A percentile compares a stretch with the other conserved stretches of the same genome.
Evolutionary conservation across 2,888 invertebrate species (phyloP).

Genomic region (Tipula unca): DNA sequence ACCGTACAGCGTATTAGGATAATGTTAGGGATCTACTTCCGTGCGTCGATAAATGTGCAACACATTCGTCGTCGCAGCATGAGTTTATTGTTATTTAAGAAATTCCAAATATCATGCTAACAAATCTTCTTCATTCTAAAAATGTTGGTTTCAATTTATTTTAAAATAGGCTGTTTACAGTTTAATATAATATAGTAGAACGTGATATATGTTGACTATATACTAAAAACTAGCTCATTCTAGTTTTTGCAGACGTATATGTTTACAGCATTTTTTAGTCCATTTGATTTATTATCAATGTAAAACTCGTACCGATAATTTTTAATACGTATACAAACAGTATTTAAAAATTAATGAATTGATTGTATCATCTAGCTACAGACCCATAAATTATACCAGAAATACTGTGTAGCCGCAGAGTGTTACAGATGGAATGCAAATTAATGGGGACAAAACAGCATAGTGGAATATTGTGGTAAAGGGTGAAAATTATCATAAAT

Average conservation of each 20-base stretch:
- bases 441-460: neutral
- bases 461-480: neutral
- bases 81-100: too few species aligned
- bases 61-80: too few species aligned
- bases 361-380: neutral
- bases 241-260: neutral
- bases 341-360: neutral
- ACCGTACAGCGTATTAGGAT: too few species aligned
- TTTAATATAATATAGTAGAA: too few species aligned
- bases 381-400: neutral
- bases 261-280: neutral
- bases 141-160: too few species aligned
- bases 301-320: neutral
- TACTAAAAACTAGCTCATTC: neutral
- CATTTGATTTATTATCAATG: neutral
- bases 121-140: too few species aligned
- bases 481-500: neutral
- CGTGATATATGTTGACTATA: too few species aligned
- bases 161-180: too few species aligned
- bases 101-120: too few species aligned
- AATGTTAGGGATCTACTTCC: too few species aligned
- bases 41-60: too few species aligned
- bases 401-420: neutral
- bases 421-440: neutral
- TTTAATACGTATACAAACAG: neutral